Base-by-base conservation (phyloP, 2,113 vertebrate species). In the Dicerorhinus sumatrensis region DNA sequence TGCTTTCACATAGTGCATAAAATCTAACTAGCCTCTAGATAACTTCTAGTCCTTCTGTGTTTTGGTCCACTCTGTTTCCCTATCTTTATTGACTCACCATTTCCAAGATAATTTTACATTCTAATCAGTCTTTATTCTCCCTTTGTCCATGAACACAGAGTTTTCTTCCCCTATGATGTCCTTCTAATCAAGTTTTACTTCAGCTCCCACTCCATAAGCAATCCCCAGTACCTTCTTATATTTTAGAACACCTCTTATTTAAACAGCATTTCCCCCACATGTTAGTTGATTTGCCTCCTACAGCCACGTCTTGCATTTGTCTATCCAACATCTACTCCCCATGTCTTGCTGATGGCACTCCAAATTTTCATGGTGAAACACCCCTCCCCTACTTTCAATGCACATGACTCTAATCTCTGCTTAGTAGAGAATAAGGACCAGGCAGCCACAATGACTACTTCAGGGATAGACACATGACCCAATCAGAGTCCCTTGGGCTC, bases 61-160 rank as follows among this genome's bases (percentile, higher is more conserved):
- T 76, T 85, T 56, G 33, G 5, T 72, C 29, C 18, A 70, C 13
- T 88, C 39, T 70, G 21, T 9, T 80, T 65, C 46, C 56, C 29
- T 51, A 31, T 13, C 48, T 92, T 88, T 73, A 42, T 48, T 69
- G 60, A 42, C 17, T 54, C 3, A 36, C 31, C n/a, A 73, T 79
- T 80, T 91, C 60, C 27, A 94, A 67, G 89, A 89, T 51, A 51
- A 62, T 88, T 93, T 91, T 83, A 62, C 18, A 20, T 88, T 70
- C 76, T 84, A 51, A 70, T 65, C 25, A 39, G 33, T 80, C 51
- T 95, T 42, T 70, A 27, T 67, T 62, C 23, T 29, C 33, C 23
- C 51, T 20, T 93, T 48, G 42, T 88, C 29, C 27, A 4, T 54
- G 3, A 88, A 58, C 23, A 73, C 12, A 77, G 25, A 23, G 42